Evolutionary conservation across 2,888 invertebrate species (phyloP).

Genomic region (Lymantria dispar): DNA sequence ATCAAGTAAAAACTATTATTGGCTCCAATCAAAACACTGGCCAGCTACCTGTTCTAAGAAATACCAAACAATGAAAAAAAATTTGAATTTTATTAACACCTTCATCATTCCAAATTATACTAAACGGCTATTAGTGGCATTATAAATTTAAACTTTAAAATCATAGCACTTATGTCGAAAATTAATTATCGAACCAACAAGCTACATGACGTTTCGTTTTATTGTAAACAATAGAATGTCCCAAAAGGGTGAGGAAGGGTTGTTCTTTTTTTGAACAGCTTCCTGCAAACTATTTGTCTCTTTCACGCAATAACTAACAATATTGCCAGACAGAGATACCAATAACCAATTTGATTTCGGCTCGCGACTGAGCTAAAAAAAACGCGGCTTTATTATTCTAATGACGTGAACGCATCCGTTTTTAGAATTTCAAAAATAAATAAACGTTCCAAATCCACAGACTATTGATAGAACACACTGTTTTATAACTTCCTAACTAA

Average conservation of each 20-base stretch:
- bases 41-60: constrained; percentile 70
- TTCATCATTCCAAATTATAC: constrained; percentile 26
- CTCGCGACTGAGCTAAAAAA: constrained; percentile 47
- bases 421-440: constrained; percentile 74
- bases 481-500: constrained; percentile 73
- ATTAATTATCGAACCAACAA: constrained; percentile 29
- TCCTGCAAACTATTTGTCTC: constrained; percentile 66
- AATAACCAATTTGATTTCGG: constrained; percentile 36
- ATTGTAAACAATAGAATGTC: constrained; percentile 70
- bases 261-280: constrained; percentile 78
- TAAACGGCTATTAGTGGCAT: constrained; percentile 17
- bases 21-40: constrained; percentile 47
- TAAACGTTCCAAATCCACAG: constrained; percentile 47
- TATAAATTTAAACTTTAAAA: constrained; percentile 41
- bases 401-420: constrained; percentile 77
- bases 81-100: constrained; percentile 62
- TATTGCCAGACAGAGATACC: constrained; percentile 44
- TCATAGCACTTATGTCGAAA: constrained; percentile 35
- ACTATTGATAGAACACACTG: constrained; percentile 67
- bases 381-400: constrained; percentile 76
- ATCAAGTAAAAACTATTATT: constrained; percentile 24
- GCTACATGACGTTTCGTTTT: constrained; percentile 51
- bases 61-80: constrained; percentile 50
- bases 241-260: constrained; percentile 78
- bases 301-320: constrained; percentile 38